Conservation (phyloP, 2,113 vertebrate genomes). For the Bambusicola thoracicus region DNA sequence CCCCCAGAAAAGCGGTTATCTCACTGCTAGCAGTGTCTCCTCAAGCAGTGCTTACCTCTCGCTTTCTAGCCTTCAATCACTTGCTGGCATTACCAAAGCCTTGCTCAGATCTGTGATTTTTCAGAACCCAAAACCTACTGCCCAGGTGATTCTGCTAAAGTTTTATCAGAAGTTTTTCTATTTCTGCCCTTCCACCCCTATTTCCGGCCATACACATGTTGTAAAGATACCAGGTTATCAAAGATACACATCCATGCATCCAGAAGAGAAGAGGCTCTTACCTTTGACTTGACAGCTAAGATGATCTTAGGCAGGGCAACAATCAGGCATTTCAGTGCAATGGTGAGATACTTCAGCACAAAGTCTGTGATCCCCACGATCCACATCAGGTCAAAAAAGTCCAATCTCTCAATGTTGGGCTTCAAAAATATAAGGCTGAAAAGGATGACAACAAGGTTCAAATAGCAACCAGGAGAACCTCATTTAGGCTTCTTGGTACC, state of each 20-base stretch:
- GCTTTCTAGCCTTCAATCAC: neutral
- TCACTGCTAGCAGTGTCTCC: neutral
- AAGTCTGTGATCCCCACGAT: slow-evolving; percentile 95
- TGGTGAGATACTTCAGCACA: slow-evolving; percentile 93
- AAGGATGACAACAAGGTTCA: neutral
- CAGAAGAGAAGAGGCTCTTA: slow-evolving; percentile 63
- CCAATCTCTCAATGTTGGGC: slow-evolving; percentile 89
- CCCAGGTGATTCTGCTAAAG: neutral
- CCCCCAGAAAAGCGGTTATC: neutral
- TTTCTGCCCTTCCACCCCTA: neutral
- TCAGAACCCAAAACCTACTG: neutral
- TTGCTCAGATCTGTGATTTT: neutral
- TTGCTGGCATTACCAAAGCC: neutral
- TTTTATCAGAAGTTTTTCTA: neutral
- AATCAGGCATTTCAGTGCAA: slow-evolving; percentile 90
- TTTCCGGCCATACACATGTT: neutral
- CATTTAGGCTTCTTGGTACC: neutral
- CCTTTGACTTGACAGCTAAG: slow-evolving; percentile 95
- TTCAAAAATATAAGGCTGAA: slow-evolving; percentile 92
- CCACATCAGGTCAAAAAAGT: slow-evolving; percentile 97
- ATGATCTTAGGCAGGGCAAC: slow-evolving; percentile 93
- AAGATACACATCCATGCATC: neutral
- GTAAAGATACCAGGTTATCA: neutral
- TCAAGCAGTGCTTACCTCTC: neutral
- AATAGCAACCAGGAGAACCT: neutral